Evolutionary conservation across 1,140 invertebrate species (phyloP), one percentile per base, ranked within the genome.

Genomic region (Dufourea novaeangliae): DNA sequence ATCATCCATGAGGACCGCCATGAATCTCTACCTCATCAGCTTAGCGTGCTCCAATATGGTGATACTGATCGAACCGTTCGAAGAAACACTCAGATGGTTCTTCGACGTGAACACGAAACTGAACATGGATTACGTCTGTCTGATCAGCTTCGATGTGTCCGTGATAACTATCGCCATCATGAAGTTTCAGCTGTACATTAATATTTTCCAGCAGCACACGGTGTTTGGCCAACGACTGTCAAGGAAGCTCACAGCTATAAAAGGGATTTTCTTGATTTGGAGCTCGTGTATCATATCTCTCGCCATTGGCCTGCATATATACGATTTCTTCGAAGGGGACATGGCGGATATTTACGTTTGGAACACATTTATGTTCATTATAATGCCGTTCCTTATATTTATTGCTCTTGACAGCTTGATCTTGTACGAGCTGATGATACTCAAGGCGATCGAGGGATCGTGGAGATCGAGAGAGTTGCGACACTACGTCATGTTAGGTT

Each of bases 261-360:
- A 89, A 70, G 84, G 80, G 5, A 68, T 90, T 10, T 1, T 87
- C 0, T 41, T 87, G 0, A 87, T 89, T n/a, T 91, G 90, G 90
- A 63, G 50, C 8, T 75, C 84, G 63, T 66, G 85, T 2, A 78
- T 82, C 14, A 85, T 89, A 46, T 70, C 71, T 2, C 78, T 85
- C 0, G 85, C 87, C 0, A 86, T 91, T 75, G 88, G 88, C 27
- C 68, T 91, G 41, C 75, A 90, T 29, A 82, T 91, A 54, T 88
- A 88, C 54, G 67, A 85, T 2, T 75, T 82, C n/a, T 83, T 88
- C 34, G 70, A 84, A 4, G 74, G 78, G 2, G 79, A 88, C 50
- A 85, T 84, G 37, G 67, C 84, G 29, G 72, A 88, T 39, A 88
- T 92, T 41, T 91, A 87, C 56, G 69, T 87, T 2, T 86, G 83